Evolutionary conservation across 2,888 invertebrate genomes (phyloP).

Genomic region (Drepana falcataria): DNA sequence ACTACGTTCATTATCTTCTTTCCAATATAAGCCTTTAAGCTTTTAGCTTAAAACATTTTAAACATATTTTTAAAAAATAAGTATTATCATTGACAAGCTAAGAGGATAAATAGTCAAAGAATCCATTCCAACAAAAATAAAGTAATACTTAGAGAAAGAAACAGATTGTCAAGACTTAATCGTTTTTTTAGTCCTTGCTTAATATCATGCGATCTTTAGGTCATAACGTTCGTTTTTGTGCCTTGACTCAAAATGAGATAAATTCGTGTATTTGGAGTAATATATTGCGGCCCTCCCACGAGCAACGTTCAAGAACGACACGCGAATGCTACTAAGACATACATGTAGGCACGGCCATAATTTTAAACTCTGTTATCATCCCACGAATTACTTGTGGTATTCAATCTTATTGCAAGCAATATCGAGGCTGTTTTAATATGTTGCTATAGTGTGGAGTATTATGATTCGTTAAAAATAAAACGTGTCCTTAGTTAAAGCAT

Average conservation of each 20-base stretch:
- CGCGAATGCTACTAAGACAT: neutral
- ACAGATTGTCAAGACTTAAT: conserved; percentile 26
- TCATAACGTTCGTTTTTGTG: conserved; percentile 66
- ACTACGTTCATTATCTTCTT: conserved; percentile 29
- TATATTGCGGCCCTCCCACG: conserved; percentile 56
- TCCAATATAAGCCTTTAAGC: conserved; percentile 14
- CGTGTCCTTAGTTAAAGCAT: too few relatives aligned
- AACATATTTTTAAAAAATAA: conserved; percentile 5
- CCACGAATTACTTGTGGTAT: too few relatives aligned
- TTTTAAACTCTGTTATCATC: too few relatives aligned
- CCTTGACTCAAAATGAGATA: conserved; percentile 63
- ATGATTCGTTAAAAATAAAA: too few relatives aligned
- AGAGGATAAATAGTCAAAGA: conserved; percentile 15
- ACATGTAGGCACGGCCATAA: neutral
- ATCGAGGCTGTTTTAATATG: too few relatives aligned
- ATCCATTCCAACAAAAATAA: conserved; percentile 16
- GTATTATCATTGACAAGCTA: conserved; percentile 7
- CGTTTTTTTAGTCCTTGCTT: conserved; percentile 40
- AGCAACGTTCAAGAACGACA: conserved; percentile 14
- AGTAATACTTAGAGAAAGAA: conserved; percentile 20
- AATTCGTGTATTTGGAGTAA: conserved; percentile 68
- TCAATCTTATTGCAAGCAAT: too few relatives aligned
- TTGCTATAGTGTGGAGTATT: too few relatives aligned
- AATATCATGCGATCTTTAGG: conserved; percentile 55
- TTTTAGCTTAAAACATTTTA: conserved; percentile 7